Base-by-base conservation (phyloP, 2,113 vertebrate genomes). In the Elachura formosa region DNA sequence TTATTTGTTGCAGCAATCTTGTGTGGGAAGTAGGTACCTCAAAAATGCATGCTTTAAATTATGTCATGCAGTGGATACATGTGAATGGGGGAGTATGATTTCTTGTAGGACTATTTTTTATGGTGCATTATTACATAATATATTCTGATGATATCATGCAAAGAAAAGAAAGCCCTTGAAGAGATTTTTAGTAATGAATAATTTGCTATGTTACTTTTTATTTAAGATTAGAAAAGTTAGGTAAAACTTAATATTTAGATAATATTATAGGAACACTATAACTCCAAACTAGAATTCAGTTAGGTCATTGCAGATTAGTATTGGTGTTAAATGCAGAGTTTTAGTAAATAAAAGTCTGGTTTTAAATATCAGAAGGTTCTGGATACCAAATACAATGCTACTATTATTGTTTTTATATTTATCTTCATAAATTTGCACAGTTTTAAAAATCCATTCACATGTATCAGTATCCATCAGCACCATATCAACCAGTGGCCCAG, bases 1-100 rank as follows among this genome's bases (percentile, higher is more conserved):
- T 73, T 73, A 54, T 90, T 90, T 94, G 40, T 33, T 78, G 11
- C 40, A 71, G 18, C 26, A 69, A 34, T 62, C 51, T 62, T 62
- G 7, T 67, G 68, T 51, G n/a, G 67, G 71, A 87, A 77, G 21
- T 34, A 89, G 38, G 23, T 46, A 69, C 26, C 45, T 68, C n/a
- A 80, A 34, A 91, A 81, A 26, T 40, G 1, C 40, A 36, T 43
- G 7, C 4, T 40, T 91, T 82, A 22, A 89, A 82, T 22, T 17
- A 16, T n/a, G 51, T 34, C 61, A 38, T 29, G 11, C 9, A 67
- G 22, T 10, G 38, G 41, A 73, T 33, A 38, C 1, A 3, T 36
- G 4, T n/a, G 63, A 51, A 6, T 25, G 3, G 9, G 7, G 2
- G 7, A 18, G 7, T 29, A 6, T 19, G 5, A 4, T 8, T 69